Evolutionary conservation across 2,888 invertebrate genomes (phyloP).

Genomic region (Eugnorisma glareosa): DNA sequence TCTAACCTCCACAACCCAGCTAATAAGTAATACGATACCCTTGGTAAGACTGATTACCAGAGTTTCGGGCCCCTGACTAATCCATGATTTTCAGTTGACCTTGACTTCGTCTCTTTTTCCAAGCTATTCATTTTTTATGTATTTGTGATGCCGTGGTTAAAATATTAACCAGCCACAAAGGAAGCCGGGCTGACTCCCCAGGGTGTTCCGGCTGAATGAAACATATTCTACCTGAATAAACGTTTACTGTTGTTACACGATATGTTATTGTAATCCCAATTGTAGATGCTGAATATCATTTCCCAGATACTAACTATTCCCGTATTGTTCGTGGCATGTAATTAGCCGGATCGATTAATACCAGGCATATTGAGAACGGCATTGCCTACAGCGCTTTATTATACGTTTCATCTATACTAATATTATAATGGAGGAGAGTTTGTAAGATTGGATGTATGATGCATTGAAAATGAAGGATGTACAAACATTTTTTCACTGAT

Average conservation of each 20-base stretch:
- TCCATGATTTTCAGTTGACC: background rate
- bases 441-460: background rate
- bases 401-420: background rate
- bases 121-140: background rate
- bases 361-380: background rate
- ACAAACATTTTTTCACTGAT: background rate
- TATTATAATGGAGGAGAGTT: background rate
- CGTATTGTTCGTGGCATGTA: conserved; percentile 1
- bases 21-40: background rate
- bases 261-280: background rate
- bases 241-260: background rate
- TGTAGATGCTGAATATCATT: background rate
- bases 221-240: background rate
- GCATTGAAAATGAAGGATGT: background rate
- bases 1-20: background rate
- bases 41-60: background rate
- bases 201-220: background rate
- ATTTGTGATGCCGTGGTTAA: background rate
- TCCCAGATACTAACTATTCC: background rate
- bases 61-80: background rate
- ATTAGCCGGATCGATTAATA: conserved; percentile 1
- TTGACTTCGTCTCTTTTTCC: background rate
- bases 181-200: background rate
- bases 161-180: background rate
- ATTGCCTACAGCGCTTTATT: background rate